phyloP scores from a whole-genome alignment of 2,113 vertebrate species.

The Corydoras maculifer region DNA sequence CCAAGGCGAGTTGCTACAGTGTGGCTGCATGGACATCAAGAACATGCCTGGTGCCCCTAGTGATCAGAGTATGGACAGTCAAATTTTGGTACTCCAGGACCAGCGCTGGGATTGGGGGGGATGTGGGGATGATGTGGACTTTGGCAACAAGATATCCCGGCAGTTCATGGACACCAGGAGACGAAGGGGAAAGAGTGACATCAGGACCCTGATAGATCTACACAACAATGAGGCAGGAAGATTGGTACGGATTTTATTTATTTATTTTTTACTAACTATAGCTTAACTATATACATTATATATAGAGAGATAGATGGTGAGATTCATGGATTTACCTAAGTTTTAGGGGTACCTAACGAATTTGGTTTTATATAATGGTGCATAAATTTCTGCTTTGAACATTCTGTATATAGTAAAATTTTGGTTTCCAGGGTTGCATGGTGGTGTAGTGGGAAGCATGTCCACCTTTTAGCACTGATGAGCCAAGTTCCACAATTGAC shows the following conservation, averaged over 20 bases:
- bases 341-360: too few species aligned
- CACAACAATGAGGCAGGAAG: conserved; percentile 82
- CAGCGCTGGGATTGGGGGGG: conserved; percentile 81
- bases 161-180: conserved; percentile 78
- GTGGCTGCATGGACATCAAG: conserved; percentile 71
- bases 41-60: conserved; percentile 37
- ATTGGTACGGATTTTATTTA: conserved; percentile 62
- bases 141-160: conserved; percentile 77
- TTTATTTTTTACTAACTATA: not conserved
- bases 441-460: too few species aligned
- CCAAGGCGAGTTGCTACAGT: conserved; percentile 79
- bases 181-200: conserved; percentile 77
- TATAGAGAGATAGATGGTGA: too few species aligned
- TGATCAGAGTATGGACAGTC: conserved; percentile 30
- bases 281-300: too few species aligned
- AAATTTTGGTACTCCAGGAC: conserved; percentile 40
- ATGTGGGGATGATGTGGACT: conserved; percentile 81
- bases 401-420: too few species aligned
- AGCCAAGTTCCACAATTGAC: too few species aligned
- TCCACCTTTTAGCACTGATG: too few species aligned
- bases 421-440: too few species aligned
- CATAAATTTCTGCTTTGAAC: too few species aligned
- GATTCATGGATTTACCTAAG: too few species aligned
- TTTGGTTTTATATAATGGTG: too few species aligned
- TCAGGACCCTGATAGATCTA: conserved; percentile 74